Percentiles rank a stretch among this genome's conserved stretches.
phyloP scores from a whole-genome alignment of 2,888 invertebrate genomes.

The Lamproptera curius region DNA sequence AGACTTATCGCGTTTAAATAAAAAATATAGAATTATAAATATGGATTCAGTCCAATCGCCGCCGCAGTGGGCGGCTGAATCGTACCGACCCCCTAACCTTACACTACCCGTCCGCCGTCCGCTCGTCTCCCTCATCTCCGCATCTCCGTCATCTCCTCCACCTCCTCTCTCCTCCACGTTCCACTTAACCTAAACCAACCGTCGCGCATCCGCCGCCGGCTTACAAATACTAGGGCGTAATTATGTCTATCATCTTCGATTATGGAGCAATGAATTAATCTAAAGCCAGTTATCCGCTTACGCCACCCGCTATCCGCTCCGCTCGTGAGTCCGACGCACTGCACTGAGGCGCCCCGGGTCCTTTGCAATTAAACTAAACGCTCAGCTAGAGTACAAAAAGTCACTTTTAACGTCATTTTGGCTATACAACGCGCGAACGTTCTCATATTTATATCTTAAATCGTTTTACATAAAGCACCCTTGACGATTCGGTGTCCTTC shows the following conservation, averaged over 20 bases:
- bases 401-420: conserved; percentile 26
- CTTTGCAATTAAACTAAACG: conserved; percentile 26
- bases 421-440: conserved; percentile 20
- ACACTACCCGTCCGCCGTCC: conserved; percentile 10
- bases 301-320: conserved; percentile 20
- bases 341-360: conserved; percentile 21
- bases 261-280: conserved; percentile 30
- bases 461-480: conserved; percentile 4
- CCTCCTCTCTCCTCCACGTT: conserved; percentile 22
- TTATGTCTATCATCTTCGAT: conserved; percentile 27
- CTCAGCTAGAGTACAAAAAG: conserved; percentile 27
- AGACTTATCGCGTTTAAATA: conserved; percentile 75
- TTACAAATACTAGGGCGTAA: conserved; percentile 29
- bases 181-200: conserved; percentile 32
- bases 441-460: neutral
- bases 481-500: conserved; percentile 2
- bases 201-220: conserved; percentile 26
- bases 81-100: conserved; percentile 25
- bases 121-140: conserved; percentile 19
- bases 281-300: conserved; percentile 24
- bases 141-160: conserved; percentile 15
- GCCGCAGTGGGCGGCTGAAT: conserved; percentile 28
- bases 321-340: conserved; percentile 17
- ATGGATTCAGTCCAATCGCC: conserved; percentile 56
- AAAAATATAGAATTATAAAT: conserved; percentile 74